phyloP scores from a whole-genome alignment of 2,113 vertebrate genomes.

The Pachyramphus minor region DNA sequence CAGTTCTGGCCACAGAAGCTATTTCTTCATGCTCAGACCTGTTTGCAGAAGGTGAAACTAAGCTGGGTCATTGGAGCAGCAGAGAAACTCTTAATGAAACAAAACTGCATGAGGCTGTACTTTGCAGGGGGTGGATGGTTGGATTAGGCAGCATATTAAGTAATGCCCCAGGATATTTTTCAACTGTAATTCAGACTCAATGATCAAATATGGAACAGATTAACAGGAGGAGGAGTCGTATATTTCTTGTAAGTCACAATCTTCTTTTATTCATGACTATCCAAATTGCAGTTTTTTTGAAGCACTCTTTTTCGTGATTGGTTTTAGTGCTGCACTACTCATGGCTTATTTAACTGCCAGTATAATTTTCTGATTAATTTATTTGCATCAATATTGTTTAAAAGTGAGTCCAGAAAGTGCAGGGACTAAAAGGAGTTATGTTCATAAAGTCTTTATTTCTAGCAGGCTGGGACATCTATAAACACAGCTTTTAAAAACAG shows the following conservation, averaged over 20 bases:
- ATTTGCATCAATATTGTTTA: background rate
- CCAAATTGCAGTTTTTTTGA: background rate
- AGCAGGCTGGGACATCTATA: background rate
- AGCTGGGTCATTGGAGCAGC: conserved; percentile 19
- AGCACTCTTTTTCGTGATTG: background rate
- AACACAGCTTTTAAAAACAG: background rate
- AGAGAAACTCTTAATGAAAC: conserved; percentile 51
- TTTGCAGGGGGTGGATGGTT: conserved; percentile 42
- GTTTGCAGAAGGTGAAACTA: conserved; percentile 59
- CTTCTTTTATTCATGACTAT: conserved; percentile 7
- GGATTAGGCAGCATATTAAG: conserved; percentile 41
- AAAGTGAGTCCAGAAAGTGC: background rate
- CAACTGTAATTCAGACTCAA: conserved; percentile 24
- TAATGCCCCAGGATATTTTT: conserved; percentile 49
- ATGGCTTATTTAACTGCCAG: background rate
- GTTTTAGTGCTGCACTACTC: background rate
- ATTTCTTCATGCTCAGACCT: conserved; percentile 56
- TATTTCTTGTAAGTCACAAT: conserved; percentile 45
- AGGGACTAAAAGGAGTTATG: background rate
- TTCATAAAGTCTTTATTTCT: background rate
- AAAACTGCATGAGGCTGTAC: conserved; percentile 22
- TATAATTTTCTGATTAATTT: background rate
- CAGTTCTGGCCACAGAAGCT: conserved; percentile 38
- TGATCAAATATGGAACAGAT: conserved; percentile 63
- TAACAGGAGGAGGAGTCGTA: conserved; percentile 29